Conservation (phyloP, 2,113 vertebrate genomes). For the Aphyosemion australe region DNA sequence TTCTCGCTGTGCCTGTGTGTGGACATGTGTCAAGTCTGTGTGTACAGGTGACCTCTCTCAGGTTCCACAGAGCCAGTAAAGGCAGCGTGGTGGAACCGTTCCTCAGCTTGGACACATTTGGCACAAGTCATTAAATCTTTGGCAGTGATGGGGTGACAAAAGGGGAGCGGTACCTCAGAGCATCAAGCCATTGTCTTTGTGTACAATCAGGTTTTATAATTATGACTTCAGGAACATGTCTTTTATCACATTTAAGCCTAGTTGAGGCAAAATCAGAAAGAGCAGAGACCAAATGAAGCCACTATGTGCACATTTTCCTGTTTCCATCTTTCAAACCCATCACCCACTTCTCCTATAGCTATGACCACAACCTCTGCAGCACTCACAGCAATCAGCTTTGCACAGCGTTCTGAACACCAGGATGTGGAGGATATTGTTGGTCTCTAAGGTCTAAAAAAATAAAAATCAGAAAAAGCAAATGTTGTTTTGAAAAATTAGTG, state of each 20-base stretch:
- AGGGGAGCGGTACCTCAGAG: background rate
- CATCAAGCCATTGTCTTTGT: background rate
- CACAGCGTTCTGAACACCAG: too few species aligned
- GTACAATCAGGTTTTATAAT: background rate
- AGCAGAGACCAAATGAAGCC: background rate
- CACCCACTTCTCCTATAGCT: too few species aligned
- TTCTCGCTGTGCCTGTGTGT: slow-evolving; percentile 11
- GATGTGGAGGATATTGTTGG: too few species aligned
- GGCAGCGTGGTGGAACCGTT: slow-evolving; percentile 67
- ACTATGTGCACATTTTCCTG: too few species aligned
- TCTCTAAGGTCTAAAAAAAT: too few species aligned
- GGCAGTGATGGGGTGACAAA: slow-evolving; percentile 23
- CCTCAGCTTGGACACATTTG: slow-evolving; percentile 68
- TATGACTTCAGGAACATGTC: slow-evolving; percentile 1
- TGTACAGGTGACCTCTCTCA: slow-evolving; percentile 33
- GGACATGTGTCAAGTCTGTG: slow-evolving; percentile 5
- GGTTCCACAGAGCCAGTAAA: slow-evolving; percentile 64
- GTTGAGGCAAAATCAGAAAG: background rate
- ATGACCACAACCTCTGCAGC: too few species aligned
- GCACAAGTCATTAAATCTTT: slow-evolving; percentile 78
- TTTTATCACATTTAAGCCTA: background rate
- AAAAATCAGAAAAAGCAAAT: too few species aligned
- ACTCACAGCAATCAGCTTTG: too few species aligned
- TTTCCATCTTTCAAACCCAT: too few species aligned
- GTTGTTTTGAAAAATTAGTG: too few species aligned